phyloP scores from a whole-genome alignment of 2,888 invertebrate genomes.

The Frankliniella intonsa region DNA sequence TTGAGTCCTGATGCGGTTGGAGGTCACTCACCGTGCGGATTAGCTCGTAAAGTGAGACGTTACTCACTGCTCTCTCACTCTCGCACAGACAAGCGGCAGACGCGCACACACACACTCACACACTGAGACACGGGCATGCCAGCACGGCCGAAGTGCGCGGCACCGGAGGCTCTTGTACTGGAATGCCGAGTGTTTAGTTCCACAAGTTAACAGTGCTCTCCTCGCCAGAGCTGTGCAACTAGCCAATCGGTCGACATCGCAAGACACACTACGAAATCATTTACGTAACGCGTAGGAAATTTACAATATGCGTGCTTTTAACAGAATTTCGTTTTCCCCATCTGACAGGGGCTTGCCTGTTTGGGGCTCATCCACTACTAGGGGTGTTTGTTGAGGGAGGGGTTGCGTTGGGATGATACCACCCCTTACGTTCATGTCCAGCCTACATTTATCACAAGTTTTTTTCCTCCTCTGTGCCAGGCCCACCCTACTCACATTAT shows the following conservation, averaged over 20 bases:
- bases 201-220: too few relatives aligned
- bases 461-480: background rate
- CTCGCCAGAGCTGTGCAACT: too few relatives aligned
- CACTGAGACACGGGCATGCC: background rate
- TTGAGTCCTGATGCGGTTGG: background rate
- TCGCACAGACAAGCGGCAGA: background rate
- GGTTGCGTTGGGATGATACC: background rate
- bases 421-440: background rate
- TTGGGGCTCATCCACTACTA: background rate
- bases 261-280: too few relatives aligned
- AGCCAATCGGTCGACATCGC: too few relatives aligned
- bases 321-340: too few relatives aligned
- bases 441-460: background rate
- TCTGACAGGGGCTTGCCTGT: too few relatives aligned
- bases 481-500: too few relatives aligned
- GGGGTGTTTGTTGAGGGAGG: background rate
- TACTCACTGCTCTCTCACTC: conserved; percentile 1
- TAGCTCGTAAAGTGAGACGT: conserved; percentile 24
- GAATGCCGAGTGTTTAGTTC: background rate
- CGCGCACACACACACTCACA: background rate
- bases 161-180: background rate
- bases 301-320: too few relatives aligned
- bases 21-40: conserved; percentile 19
- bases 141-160: background rate
- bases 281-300: too few relatives aligned